phyloP scores from a whole-genome alignment of 92 coral and sea anemone genomes.

The Parazoanthus swiftii region DNA sequence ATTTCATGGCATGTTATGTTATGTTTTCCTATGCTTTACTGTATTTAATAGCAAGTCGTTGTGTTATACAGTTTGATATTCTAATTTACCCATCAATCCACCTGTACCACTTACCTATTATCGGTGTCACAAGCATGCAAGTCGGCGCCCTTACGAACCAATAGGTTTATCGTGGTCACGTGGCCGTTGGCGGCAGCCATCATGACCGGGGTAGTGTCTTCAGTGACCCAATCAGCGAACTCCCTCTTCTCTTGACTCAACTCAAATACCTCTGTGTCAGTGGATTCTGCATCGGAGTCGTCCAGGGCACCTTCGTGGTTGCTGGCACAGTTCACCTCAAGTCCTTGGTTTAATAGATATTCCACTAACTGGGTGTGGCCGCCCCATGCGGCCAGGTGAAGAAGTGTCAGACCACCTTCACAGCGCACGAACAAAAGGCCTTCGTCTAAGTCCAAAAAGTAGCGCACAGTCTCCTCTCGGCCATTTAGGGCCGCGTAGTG shows the following conservation, averaged over 20 bases:
- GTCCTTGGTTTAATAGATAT: background rate
- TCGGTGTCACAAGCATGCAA: conserved; percentile 30
- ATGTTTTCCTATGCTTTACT: background rate
- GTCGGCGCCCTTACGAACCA: conserved; percentile 31
- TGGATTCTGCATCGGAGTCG: conserved; percentile 27
- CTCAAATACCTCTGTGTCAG: conserved; percentile 22
- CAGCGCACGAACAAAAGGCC: conserved; percentile 1
- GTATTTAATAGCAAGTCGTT: background rate
- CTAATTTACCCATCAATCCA: background rate
- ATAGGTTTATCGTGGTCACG: background rate
- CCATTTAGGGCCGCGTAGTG: conserved; percentile 25
- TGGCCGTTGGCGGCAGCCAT: conserved; percentile 28
- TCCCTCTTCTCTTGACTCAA: conserved; percentile 20
- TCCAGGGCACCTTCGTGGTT: conserved; percentile 22
- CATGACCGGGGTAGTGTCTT: conserved; percentile 28
- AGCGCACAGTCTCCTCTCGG: conserved; percentile 33
- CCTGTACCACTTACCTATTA: conserved; percentile 1
- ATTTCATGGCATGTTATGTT: too few relatives aligned
- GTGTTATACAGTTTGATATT: background rate
- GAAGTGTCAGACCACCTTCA: conserved; percentile 33
- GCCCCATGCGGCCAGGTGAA: conserved; percentile 31
- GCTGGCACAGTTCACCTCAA: conserved; percentile 3
- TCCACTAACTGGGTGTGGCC: conserved; percentile 23
- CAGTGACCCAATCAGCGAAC: conserved; percentile 25
- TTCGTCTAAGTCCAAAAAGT: conserved; percentile 23